Evolutionary conservation across 2,113 vertebrate genomes (phyloP).

Genomic region (Synodontis membranacea): DNA sequence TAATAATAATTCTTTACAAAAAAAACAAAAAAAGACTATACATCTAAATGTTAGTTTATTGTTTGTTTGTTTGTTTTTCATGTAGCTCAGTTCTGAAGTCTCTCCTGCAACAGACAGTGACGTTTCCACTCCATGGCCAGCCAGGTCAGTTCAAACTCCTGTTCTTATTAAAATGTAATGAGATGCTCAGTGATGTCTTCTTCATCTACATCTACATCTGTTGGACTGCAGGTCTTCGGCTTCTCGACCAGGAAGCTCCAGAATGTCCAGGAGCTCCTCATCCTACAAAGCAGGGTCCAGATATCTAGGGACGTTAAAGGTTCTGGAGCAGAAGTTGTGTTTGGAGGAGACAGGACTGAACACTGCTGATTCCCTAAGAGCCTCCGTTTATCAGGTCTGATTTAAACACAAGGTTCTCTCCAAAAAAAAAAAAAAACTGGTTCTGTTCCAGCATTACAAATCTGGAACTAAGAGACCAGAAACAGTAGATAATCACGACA

Average conservation of each 20-base stretch:
- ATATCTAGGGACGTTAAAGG: slow-evolving; percentile 81
- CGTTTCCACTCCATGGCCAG: slow-evolving; percentile 44
- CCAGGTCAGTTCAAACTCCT: slow-evolving; percentile 57
- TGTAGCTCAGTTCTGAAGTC: slow-evolving; percentile 49
- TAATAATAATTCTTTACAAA: not conserved
- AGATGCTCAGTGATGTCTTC: not conserved
- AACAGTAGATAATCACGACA: too few relatives aligned
- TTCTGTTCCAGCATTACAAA: not conserved
- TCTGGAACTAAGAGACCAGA: not conserved
- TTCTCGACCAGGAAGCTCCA: slow-evolving; percentile 50
- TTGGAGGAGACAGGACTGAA: slow-evolving; percentile 70
- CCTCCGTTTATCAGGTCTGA: slow-evolving; percentile 88
- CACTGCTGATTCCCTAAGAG: slow-evolving; percentile 79
- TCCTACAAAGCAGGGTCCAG: slow-evolving; percentile 72
- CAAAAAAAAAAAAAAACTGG: too few relatives aligned
- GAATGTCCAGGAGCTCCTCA: slow-evolving; percentile 52
- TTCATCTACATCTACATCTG: not conserved
- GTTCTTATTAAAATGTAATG: not conserved
- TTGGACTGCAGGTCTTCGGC: slow-evolving; percentile 53
- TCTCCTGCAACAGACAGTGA: slow-evolving; percentile 22
- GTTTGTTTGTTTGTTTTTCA: not conserved
- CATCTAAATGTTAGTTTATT: not conserved
- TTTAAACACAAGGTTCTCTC: not conserved
- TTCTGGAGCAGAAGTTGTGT: slow-evolving; percentile 76
- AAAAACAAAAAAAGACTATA: not conserved